Evolutionary conservation across 1,140 invertebrate genomes (phyloP).

Genomic region (Tyrophagus putrescentiae): DNA sequence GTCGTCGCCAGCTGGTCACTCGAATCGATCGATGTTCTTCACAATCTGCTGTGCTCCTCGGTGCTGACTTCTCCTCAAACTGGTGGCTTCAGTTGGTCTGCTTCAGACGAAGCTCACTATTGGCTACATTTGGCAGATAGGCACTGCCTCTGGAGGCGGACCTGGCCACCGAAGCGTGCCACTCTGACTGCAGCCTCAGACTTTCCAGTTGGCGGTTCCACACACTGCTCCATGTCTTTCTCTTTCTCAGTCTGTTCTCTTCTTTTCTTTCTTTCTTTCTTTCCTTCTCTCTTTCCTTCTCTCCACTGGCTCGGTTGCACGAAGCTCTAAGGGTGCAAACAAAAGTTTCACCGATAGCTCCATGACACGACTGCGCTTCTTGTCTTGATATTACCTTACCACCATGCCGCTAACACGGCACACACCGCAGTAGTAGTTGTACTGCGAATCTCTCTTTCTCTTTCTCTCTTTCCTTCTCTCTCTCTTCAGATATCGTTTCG

Average conservation of each 20-base stretch:
- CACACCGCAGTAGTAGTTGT: not conserved
- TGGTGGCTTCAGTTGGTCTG: conserved; percentile 2
- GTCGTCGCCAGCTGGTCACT: too few species aligned
- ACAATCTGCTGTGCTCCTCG: too few species aligned
- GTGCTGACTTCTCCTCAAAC: not conserved
- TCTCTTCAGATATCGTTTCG: conserved; percentile 10
- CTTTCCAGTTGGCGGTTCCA: too few species aligned
- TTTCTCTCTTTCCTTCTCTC: not conserved
- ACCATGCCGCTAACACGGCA: too few species aligned
- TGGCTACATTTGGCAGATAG: conserved; percentile 5
- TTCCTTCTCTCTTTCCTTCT: not conserved
- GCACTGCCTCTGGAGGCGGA: not conserved
- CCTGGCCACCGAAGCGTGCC: not conserved
- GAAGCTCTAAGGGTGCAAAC: conserved; percentile 4
- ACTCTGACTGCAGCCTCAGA: too few species aligned
- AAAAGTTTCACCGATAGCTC: conserved; percentile 14
- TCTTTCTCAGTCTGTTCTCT: not conserved
- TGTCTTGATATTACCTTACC: too few species aligned
- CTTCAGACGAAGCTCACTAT: not conserved
- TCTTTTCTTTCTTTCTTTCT: not conserved
- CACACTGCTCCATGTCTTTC: conserved; percentile 1
- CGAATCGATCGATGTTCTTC: too few species aligned
- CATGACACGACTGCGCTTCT: conserved; percentile 14
- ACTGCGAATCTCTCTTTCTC: not conserved
- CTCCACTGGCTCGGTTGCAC: not conserved